These are phyloP conservation scores for Peucedramus taeniatus DNA, from an alignment of 2,113 vertebrate genomes.

Conservation along the genomic window DNA sequence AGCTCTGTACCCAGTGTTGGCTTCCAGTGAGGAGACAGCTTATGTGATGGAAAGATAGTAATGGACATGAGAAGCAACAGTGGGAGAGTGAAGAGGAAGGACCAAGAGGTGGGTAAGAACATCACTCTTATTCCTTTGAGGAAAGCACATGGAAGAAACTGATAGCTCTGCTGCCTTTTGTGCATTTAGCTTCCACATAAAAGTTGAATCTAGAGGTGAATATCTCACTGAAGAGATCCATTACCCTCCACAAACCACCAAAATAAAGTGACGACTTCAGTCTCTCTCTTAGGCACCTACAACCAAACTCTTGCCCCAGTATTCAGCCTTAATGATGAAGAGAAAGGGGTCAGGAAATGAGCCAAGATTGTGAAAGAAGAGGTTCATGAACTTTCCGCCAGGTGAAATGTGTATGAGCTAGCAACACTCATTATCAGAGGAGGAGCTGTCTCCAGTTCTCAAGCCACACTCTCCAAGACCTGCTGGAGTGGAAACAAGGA, in stretches of 20 bases:
- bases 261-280: background rate
- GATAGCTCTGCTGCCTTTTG: background rate
- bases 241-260: background rate
- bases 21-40: background rate
- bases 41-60: background rate
- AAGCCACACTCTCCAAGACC: background rate
- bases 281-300: background rate
- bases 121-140: background rate
- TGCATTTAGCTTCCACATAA: background rate
- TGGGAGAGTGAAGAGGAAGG: background rate
- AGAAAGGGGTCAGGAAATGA: background rate
- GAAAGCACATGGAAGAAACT: background rate
- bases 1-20: background rate
- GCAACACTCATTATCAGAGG: background rate
- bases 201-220: background rate
- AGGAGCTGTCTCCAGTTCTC: background rate
- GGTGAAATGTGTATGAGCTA: background rate
- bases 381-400: background rate
- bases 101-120: background rate
- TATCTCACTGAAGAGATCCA: background rate
- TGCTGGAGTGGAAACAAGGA: background rate
- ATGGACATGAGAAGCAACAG: background rate
- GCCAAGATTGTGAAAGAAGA: slow-evolving; percentile 34
- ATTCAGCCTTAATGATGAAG: background rate
- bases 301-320: background rate